Percentiles rank a stretch among this genome's conserved stretches.
Evolutionary conservation across 2,888 invertebrate species (phyloP).

Genomic region (Alcis repandata): DNA sequence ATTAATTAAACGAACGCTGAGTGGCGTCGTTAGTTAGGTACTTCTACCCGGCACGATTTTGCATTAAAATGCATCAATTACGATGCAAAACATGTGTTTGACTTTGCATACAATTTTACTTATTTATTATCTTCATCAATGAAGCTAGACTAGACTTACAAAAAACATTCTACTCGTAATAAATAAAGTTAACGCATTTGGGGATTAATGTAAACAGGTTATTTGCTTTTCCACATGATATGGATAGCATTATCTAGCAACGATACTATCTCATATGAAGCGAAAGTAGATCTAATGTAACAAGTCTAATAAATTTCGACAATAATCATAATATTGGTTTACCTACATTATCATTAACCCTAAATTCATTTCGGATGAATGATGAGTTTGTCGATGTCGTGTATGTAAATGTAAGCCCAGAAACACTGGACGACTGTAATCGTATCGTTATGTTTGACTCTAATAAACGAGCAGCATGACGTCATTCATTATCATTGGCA

Average conservation of each 20-base stretch:
- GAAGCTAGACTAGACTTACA: not conserved
- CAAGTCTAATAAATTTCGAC: not conserved
- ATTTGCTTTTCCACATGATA: too few species aligned
- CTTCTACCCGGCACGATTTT: slow-evolving; percentile 51
- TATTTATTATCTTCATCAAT: slow-evolving; percentile 33
- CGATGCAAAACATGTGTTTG: slow-evolving; percentile 38
- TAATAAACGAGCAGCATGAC: slow-evolving; percentile 49
- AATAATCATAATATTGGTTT: not conserved
- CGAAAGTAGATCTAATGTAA: not conserved
- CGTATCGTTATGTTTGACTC: slow-evolving; percentile 12
- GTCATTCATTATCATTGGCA: slow-evolving; percentile 56
- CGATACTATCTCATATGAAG: not conserved
- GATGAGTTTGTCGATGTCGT: not conserved
- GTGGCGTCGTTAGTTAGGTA: slow-evolving; percentile 59
- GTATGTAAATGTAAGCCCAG: not conserved
- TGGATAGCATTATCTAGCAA: too few species aligned
- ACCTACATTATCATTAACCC: slow-evolving; percentile 1
- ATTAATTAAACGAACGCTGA: slow-evolving; percentile 53
- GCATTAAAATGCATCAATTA: slow-evolving; percentile 55
- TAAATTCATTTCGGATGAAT: slow-evolving; percentile 3
- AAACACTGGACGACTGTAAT: not conserved
- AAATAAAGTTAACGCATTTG: too few species aligned
- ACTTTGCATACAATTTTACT: slow-evolving; percentile 26
- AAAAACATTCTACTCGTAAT: too few species aligned
- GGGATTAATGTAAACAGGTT: too few species aligned